Base-by-base conservation (phyloP, 2,888 invertebrate species). In the Xylota sylvarum region DNA sequence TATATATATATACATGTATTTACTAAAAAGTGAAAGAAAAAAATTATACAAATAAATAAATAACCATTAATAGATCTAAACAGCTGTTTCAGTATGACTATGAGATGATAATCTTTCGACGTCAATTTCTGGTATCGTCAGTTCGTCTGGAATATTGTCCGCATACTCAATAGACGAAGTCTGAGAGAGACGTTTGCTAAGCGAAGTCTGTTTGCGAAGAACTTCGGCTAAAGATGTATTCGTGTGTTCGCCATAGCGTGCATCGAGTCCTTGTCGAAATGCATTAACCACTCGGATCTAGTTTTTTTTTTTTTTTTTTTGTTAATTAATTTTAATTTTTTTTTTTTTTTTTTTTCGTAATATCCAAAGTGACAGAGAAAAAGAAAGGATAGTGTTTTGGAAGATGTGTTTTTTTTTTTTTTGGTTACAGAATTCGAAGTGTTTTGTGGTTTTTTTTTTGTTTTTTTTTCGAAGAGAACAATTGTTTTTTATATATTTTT, bases 241-340 rank as follows among this genome's bases (percentile, higher is more conserved):
- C 93, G 96, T 96, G 94, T 97, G 96, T 94, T 97, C 97, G 94
- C 97, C 97, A 92, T 95, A 96, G 92, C 98, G 97, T 93, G 97
- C 96, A 94, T 98, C 98, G 94, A 99, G 96, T 94, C 99, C 99
- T 96, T 98, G 98, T 94, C 99, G 98, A 96, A 99, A 99, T 94
- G 99, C 99, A 95, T 99, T 99, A 94, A 99, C 99, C 95, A 99
- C 99, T 95, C 99, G 98, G 94, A 99, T 99, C 99, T 99, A 97
- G 48, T 94, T 93, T 92, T 60, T 58, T 52, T 72, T 99, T 99
- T 99, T 97, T 48, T 94, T 93, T 92, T 60, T 58, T 52, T 72
- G 72, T 69, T 23, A 23, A 23, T 58, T 79, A 30, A 48, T 17
- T 37, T 64, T 52, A 40, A 37, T 50, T 72, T 70, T 67, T 23